These are phyloP conservation scores for Calliopum simillimum DNA, from an alignment of 2,888 invertebrate genomes.

Conservation along the genomic window DNA sequence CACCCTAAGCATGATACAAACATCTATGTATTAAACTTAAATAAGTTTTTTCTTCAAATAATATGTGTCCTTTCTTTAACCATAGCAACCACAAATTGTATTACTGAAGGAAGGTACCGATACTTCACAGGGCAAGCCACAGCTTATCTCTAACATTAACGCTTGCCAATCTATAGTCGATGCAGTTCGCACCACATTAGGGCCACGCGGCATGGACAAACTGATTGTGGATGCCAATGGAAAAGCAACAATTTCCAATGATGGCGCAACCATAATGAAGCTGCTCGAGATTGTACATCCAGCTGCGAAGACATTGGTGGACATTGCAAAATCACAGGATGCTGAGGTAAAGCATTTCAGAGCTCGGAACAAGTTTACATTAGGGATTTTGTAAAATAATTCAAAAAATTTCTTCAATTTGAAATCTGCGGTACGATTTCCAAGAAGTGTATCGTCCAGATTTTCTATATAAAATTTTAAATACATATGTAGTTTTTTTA, in stretches of 20 bases:
- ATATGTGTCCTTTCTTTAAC: constrained; percentile 41
- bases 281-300: constrained; percentile 98
- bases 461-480: too few relatives aligned
- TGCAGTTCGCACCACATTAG: constrained; percentile 94
- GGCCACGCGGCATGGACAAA: constrained; percentile 99
- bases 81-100: constrained; percentile 96
- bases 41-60: too few relatives aligned
- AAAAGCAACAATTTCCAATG: constrained; percentile 97
- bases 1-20: too few relatives aligned
- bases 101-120: constrained; percentile 98
- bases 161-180: constrained; percentile 96
- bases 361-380: constrained; percentile 18
- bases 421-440: too few relatives aligned
- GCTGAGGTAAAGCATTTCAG: constrained; percentile 78
- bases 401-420: too few relatives aligned
- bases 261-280: constrained; percentile 99
- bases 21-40: too few relatives aligned
- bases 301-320: constrained; percentile 96
- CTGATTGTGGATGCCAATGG: constrained; percentile 91
- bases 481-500: too few relatives aligned
- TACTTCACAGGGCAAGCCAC: constrained; percentile 93
- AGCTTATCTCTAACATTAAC: constrained; percentile 96
- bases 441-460: too few relatives aligned
- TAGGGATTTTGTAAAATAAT: neutral
- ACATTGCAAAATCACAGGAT: constrained; percentile 99